Base-by-base conservation (phyloP, 2,113 vertebrate genomes). In the Lasiurus borealis region DNA sequence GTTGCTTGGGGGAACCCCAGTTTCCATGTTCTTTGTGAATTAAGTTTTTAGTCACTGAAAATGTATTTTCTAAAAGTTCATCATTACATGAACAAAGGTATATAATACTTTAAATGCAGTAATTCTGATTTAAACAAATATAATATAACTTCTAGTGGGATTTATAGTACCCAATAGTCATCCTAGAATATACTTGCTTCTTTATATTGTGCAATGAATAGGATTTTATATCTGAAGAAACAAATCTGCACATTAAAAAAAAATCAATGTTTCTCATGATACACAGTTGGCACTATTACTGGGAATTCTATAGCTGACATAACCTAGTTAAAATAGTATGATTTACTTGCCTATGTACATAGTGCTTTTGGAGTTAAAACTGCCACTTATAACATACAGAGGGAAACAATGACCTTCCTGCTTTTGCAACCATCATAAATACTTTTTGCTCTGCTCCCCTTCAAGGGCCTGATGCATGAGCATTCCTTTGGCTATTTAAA, bases 321-420 rank as follows among this genome's bases (percentile, higher is more conserved):
- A 96, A 95, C 29, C 82, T 97, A 97, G 94, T 98, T 98, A 98
- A 98, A 98, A 98, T 96, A 98, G 97, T 98, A 97, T 97, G 98
- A 98, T 98, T 98, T 98, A 98, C 96, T 98, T 97, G 97, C 95
- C 97, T 98, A 96, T 81, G 94, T 96, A 93, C 90, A 96, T 91
- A 98, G 95, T 97, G 94, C 83, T 98, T 98, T 97, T 97, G 95
- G 94, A 98, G 90, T 98, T 97, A 98, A 98, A 98, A 98, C 94
- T 97, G 94, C 95, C 96, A 97, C 97, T 98, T 98, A 97, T 80
- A 97, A 97, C 95, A 97, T 97, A 88, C 93, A 96, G 97, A 97
- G 95, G 97, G 97, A 98, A 98, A 98, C 96, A 98, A 97, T 97
- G 97, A 97, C 96, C 97, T 98, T 96, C 90, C 91, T 97, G 96